phyloP scores from a whole-genome alignment of 2,888 invertebrate genomes.

The Lasioglossum calceatum region DNA sequence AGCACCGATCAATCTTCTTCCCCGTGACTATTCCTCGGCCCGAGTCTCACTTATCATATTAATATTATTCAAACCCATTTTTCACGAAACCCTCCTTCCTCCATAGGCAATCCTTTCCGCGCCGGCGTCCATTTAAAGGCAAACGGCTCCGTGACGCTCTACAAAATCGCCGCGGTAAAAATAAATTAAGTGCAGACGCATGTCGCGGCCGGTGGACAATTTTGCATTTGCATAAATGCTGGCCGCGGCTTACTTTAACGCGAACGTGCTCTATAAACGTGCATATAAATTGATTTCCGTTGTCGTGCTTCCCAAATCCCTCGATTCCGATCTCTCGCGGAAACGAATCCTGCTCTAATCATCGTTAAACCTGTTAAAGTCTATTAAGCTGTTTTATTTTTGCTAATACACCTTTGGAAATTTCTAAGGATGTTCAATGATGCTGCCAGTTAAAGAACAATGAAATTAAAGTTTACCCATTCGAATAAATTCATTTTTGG shows the following conservation, averaged over 20 bases:
- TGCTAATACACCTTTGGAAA: background rate
- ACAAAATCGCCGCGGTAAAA: conserved; percentile 58
- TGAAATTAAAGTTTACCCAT: background rate
- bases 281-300: conserved; percentile 48
- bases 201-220: conserved; percentile 57
- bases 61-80: conserved; percentile 54
- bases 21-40: conserved; percentile 12
- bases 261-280: conserved; percentile 26
- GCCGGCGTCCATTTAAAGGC: conserved; percentile 19
- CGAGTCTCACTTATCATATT: conserved; percentile 22
- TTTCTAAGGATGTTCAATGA: background rate
- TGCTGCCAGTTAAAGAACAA: background rate
- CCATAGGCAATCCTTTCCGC: conserved; percentile 18
- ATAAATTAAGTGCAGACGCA: conserved; percentile 72
- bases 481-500: background rate
- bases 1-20: conserved; percentile 31
- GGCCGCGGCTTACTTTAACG: conserved; percentile 51
- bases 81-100: conserved; percentile 18
- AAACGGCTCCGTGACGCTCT: conserved; percentile 25
- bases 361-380: background rate
- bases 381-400: background rate
- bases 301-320: background rate
- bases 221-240: conserved; percentile 74
- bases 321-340: background rate
- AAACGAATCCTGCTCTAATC: background rate